Evolutionary conservation across 2,113 vertebrate genomes (phyloP), one percentile per base, ranked within the genome.

Genomic region (Dissostichus mawsoni): DNA sequence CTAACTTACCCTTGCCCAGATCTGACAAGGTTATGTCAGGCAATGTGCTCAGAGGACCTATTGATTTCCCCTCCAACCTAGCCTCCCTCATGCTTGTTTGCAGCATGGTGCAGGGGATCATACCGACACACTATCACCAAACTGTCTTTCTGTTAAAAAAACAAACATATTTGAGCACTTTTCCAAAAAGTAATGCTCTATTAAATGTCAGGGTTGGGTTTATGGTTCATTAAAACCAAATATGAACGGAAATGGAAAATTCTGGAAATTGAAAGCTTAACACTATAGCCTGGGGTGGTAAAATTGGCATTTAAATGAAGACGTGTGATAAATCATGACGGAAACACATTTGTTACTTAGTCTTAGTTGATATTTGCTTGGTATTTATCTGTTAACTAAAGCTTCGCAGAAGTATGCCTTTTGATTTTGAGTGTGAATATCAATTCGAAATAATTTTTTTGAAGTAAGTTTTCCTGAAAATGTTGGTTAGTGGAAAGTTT

Each of bases 21-120:
- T 86, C 72, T 94, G 93, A 94, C 95, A 96, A 96, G 95, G 96
- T 96, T 93, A 95, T 90, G 74, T 84, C 79, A 76, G 93, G 93
- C 87, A 81, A 83, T 14, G 51, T 89, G 93, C 93, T 95, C 94
- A 94, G 93, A 95, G 92, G 90, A 95, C 94, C 92, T 96, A 96
- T 96, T 94, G 96, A 96, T 97, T 94, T 87, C 50, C 1, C 89
- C 92, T 87, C 91, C 57, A 33, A 86, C 90, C 93, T 82, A 71
- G 78, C 69, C 75, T 80, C 61, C 74, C 66, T 61, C 56, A 33
- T 69, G 71, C 80, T 81, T 81, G 80, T 88, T 84, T 84, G 74
- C 57, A 84, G 69, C 77, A 64, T 23, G n/a, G 87, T 41, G 48
- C 44, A 65, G 61, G 11, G 11, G 55, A 57, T 75, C 75, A 73